Evolutionary conservation across 2,888 invertebrate species (phyloP).

Genomic region (Ochropacha duplaris): DNA sequence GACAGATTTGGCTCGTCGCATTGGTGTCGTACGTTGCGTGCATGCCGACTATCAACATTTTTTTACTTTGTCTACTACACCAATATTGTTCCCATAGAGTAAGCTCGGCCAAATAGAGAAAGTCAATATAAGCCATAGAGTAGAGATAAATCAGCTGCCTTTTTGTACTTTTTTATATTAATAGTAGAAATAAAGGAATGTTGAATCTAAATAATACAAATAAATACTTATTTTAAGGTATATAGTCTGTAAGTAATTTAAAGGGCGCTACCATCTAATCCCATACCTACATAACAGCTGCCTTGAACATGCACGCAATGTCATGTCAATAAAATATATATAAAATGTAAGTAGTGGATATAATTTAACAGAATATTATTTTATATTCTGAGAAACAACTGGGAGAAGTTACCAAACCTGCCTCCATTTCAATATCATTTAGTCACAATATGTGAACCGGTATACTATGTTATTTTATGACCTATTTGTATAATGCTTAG

Average conservation of each 20-base stretch:
- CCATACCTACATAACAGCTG: constrained; percentile 67
- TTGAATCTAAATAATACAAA: constrained; percentile 41
- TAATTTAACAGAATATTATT: constrained; percentile 17
- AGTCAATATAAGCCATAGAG: constrained; percentile 42
- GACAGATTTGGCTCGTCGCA: constrained; percentile 40
- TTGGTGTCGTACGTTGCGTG: constrained; percentile 46
- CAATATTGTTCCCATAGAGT: constrained; percentile 79
- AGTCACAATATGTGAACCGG: constrained; percentile 20
- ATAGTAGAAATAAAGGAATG: constrained; percentile 45
- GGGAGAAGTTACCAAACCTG: constrained; percentile 27
- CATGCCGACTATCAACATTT: constrained; percentile 48
- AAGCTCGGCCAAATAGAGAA: constrained; percentile 72
- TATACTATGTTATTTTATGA: constrained; percentile 9
- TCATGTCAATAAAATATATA: constrained; percentile 21
- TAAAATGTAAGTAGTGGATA: constrained; percentile 18
- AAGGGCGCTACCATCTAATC: constrained; percentile 50
- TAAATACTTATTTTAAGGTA: constrained; percentile 42
- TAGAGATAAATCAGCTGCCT: constrained; percentile 67
- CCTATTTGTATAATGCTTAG: constrained; percentile 8
- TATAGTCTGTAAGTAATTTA: constrained; percentile 17
- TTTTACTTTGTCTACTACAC: constrained; percentile 52
- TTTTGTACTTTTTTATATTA: constrained; percentile 55
- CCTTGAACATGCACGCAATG: constrained; percentile 64
- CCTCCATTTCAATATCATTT: constrained; percentile 26
- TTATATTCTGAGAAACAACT: constrained; percentile 18